phyloP scores from a whole-genome alignment of 1,140 invertebrate genomes.

The Parasteatoda tepidariorum region DNA sequence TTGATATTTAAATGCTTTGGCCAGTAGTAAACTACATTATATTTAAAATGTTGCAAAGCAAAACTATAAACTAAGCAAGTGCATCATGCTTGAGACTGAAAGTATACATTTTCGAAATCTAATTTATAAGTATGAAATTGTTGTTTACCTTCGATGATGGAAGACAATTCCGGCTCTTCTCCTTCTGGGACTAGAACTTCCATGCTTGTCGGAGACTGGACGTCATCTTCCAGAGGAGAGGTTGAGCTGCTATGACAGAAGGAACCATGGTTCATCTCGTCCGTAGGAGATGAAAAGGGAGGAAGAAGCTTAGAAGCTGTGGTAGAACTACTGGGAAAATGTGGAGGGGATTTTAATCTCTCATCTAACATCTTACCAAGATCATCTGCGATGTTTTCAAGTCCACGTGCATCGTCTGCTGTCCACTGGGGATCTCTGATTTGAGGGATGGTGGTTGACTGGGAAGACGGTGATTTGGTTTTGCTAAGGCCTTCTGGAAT shows the following conservation, averaged over 20 bases:
- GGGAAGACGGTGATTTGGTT: not conserved
- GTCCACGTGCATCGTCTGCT: not conserved
- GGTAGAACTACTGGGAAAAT: slow-evolving; percentile 25
- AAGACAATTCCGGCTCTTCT: slow-evolving; percentile 51
- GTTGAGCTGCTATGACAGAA: slow-evolving; percentile 59
- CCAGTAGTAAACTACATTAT: too few species aligned
- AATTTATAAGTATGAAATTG: too few species aligned
- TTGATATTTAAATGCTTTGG: not conserved
- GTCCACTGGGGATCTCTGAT: not conserved
- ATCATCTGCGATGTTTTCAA: not conserved
- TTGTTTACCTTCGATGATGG: slow-evolving; percentile 58
- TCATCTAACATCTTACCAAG: slow-evolving; percentile 57
- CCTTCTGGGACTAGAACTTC: slow-evolving; percentile 54
- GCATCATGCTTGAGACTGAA: not conserved
- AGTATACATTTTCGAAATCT: too few species aligned
- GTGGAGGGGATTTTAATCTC: slow-evolving; percentile 24
- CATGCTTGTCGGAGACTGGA: slow-evolving; percentile 56
- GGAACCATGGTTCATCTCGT: slow-evolving; percentile 59
- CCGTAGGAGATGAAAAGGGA: slow-evolving; percentile 32
- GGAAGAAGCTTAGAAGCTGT: not conserved
- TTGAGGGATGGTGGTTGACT: not conserved
- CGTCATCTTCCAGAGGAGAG: slow-evolving; percentile 44
- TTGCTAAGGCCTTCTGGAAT: not conserved
- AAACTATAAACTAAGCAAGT: too few species aligned
- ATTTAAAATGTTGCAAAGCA: too few species aligned